Evolutionary conservation across 1,140 invertebrate genomes (phyloP).

Genomic region (Euglossa dilemma): DNA sequence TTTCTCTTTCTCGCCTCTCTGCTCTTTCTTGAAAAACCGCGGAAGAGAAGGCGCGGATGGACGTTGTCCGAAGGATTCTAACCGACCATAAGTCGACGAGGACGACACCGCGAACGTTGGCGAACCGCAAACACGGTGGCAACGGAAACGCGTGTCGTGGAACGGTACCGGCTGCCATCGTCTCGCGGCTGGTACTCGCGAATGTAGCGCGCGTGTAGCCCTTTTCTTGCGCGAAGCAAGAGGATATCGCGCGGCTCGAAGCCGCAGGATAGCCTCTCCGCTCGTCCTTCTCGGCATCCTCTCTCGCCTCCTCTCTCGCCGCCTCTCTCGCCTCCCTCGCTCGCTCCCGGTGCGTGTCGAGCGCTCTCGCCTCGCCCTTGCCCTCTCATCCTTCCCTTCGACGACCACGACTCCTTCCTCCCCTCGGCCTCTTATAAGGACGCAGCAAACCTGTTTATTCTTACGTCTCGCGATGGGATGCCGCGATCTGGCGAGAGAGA

Average conservation of each 20-base stretch:
- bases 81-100: too few relatives aligned
- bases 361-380: constrained; percentile 69
- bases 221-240: constrained; percentile 34
- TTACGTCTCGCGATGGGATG: constrained; percentile 71
- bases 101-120: too few relatives aligned
- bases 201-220: constrained; percentile 54
- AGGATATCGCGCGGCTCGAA: constrained; percentile 6
- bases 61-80: background rate
- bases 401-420: constrained; percentile 28
- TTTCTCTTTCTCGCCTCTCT: too few relatives aligned
- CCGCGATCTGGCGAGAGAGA: constrained; percentile 59
- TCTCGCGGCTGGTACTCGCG: constrained; percentile 7
- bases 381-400: constrained; percentile 45
- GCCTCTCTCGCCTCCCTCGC: background rate
- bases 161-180: too few relatives aligned
- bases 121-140: background rate
- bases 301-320: constrained; percentile 4
- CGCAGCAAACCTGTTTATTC: constrained; percentile 72
- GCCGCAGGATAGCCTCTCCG: constrained; percentile 19
- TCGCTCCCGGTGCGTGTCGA: constrained; percentile 53
- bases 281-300: constrained; percentile 23
- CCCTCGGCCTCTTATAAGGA: constrained; percentile 64
- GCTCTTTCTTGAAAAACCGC: constrained; percentile 37
- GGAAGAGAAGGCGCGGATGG: background rate
- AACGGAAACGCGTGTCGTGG: background rate